These are phyloP conservation scores for Antedon bifida DNA, from an alignment of 35 echinoderm and acorn worm genomes.

Conservation along the genomic window DNA sequence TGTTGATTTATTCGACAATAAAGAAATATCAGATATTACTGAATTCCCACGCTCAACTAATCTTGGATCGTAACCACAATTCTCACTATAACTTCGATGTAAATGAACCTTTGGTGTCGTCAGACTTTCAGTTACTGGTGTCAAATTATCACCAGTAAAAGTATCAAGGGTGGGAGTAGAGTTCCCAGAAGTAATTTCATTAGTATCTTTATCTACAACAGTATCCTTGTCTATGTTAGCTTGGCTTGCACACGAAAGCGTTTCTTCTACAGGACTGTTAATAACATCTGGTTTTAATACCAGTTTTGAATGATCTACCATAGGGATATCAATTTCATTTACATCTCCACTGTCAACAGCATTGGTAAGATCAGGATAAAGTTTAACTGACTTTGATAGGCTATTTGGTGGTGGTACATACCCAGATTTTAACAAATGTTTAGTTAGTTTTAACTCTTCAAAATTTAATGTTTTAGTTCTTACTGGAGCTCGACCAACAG, in stretches of 20 bases:
- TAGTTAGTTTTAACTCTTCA: background rate
- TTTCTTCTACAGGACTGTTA: background rate
- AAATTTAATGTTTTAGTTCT: background rate
- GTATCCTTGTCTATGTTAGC: background rate
- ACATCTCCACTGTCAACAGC: background rate
- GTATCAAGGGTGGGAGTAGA: background rate
- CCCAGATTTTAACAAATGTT: background rate
- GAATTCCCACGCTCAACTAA: background rate
- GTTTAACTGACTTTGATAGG: background rate
- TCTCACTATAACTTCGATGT: background rate
- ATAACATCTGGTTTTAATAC: background rate
- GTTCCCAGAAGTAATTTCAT: background rate
- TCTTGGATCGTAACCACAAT: background rate
- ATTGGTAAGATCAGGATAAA: background rate
- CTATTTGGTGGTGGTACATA: background rate
- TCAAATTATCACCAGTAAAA: background rate
- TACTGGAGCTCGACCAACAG: background rate
- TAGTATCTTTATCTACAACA: too few species aligned
- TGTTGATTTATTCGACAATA: background rate
- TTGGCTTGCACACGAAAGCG: background rate
- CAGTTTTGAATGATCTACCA: background rate
- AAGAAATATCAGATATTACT: background rate
- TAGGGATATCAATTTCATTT: background rate
- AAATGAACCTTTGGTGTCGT: background rate
- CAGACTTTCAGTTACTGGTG: background rate